Evolutionary conservation across 2,888 invertebrate genomes (phyloP).

Genomic region (Drosophila dives): DNA sequence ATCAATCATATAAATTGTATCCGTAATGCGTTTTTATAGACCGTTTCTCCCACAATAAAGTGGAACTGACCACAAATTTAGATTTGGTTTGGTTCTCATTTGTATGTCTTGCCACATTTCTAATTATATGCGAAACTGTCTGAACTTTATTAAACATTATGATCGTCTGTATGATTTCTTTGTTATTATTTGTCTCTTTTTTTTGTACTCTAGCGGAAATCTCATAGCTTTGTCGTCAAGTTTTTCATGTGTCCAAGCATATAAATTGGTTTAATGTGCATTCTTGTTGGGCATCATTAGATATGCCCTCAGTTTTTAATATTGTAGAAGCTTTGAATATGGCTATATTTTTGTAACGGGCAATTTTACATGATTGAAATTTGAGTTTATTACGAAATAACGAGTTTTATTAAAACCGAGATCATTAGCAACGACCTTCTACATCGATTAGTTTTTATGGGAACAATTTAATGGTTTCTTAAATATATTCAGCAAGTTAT

Average conservation of each 20-base stretch:
- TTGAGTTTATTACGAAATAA: no score
- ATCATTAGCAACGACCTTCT: background rate
- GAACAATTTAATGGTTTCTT: background rate
- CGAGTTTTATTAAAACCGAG: background rate
- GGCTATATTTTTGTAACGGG: background rate
- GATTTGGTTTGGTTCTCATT: constrained; percentile 26
- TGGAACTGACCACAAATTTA: constrained; percentile 18
- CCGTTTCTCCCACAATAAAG: constrained; percentile 2
- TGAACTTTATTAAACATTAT: constrained; percentile 14
- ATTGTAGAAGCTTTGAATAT: background rate
- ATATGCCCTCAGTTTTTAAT: background rate
- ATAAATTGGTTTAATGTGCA: background rate
- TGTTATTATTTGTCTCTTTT: constrained; percentile 1
- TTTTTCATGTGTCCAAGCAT: background rate
- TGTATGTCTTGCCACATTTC: constrained; percentile 48
- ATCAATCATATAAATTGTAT: constrained; percentile 14
- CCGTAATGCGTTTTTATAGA: constrained; percentile 37
- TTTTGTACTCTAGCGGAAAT: constrained; percentile 15
- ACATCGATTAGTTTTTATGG: background rate
- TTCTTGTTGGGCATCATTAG: background rate
- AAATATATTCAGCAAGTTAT: background rate
- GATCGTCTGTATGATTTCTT: constrained; percentile 10
- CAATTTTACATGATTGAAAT: no score
- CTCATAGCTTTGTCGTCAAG: background rate
- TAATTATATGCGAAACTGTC: constrained; percentile 43